Evolutionary conservation across 2,888 invertebrate species (phyloP).

Genomic region (Melangyna quadrimaculata): DNA sequence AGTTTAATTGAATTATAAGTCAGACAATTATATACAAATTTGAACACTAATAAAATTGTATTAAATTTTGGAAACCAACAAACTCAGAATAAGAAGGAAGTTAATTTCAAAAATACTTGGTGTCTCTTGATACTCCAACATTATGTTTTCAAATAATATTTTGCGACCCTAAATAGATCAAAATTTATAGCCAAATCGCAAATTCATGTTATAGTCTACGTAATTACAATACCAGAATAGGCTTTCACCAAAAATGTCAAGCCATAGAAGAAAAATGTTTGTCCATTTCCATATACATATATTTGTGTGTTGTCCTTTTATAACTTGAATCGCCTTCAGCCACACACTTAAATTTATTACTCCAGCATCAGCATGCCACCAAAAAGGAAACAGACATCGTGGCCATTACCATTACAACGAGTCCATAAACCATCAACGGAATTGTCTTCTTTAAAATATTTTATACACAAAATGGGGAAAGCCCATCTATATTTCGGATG

Average conservation of each 20-base stretch:
- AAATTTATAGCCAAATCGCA: background rate
- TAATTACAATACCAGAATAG: background rate
- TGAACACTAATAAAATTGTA: too few relatives aligned
- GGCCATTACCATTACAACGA: conserved; percentile 56
- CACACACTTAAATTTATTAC: conserved; percentile 41
- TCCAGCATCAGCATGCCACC: conserved; percentile 2
- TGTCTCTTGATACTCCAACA: background rate
- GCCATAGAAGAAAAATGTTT: background rate
- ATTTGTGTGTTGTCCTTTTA: background rate
- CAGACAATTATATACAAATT: too few relatives aligned
- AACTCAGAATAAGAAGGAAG: background rate
- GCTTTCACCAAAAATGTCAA: background rate
- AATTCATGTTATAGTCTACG: background rate
- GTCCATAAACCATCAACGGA: conserved; percentile 53
- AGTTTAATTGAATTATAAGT: too few relatives aligned
- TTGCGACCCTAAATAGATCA: background rate
- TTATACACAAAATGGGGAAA: background rate
- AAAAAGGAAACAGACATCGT: conserved; percentile 49
- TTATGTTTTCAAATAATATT: background rate
- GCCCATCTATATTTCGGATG: background rate
- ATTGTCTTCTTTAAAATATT: conserved; percentile 13
- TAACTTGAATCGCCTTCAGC: conserved; percentile 45
- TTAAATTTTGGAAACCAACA: background rate
- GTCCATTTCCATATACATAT: conserved; percentile 5
- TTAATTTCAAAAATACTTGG: background rate